phyloP scores from a whole-genome alignment of 2,797 vertebrate genomes.

The Pseudocheirus occidentalis region DNA sequence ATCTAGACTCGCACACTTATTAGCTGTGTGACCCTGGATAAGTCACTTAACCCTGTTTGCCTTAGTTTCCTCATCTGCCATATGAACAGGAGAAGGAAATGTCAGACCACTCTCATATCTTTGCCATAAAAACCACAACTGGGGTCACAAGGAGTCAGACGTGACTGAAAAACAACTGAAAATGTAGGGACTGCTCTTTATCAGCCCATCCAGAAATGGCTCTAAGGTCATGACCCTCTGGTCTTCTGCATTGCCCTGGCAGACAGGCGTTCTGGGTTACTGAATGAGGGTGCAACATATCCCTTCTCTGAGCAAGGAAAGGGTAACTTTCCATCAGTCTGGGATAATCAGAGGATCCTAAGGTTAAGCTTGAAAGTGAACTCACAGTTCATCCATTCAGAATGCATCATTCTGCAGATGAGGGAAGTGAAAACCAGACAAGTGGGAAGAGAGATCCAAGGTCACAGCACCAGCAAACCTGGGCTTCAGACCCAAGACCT shows the following conservation, averaged over 20 bases:
- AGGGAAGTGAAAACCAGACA: not conserved
- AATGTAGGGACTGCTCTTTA: not conserved
- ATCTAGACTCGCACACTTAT: not conserved
- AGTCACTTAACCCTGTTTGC: not conserved
- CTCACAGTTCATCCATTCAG: not conserved
- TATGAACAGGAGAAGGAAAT: not conserved
- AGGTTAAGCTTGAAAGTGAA: not conserved
- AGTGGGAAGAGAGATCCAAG: not conserved
- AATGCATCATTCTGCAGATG: not conserved
- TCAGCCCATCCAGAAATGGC: not conserved
- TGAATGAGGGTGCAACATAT: not conserved
- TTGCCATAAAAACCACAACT: not conserved
- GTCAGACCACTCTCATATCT: not conserved
- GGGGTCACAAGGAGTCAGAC: not conserved
- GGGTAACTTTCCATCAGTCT: not conserved
- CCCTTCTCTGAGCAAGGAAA: not conserved
- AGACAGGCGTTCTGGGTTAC: not conserved
- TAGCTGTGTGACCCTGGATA: not conserved
- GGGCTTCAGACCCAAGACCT: not conserved
- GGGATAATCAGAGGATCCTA: not conserved
- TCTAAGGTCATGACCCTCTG: not conserved
- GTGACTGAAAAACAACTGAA: not conserved
- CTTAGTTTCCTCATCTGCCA: not conserved
- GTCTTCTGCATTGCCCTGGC: not conserved
- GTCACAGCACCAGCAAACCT: not conserved